Base-by-base conservation (phyloP, 2,888 invertebrate species). In the Cheilosia grossa region DNA sequence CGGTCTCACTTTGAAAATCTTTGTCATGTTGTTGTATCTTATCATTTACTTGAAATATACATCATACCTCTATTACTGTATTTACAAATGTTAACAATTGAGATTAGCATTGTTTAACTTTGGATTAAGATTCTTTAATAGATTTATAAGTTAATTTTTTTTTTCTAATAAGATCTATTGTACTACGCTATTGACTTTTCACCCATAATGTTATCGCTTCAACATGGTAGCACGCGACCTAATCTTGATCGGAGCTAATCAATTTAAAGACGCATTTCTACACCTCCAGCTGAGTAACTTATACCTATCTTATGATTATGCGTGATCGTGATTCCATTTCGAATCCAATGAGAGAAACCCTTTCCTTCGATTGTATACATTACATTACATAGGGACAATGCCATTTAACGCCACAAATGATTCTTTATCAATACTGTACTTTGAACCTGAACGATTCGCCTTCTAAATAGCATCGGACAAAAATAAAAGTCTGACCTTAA, bases 391-490 rank as follows among this genome's bases (percentile, higher is more conserved):
- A 7, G 47, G 4, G 17, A 6, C 30, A 17, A 27, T 59, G 7
- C 7, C 9, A 37, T 37, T 13, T 37, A 42, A 42, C n/a, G n/a
- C n/a, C 27, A 27, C 13, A 59, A 42, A 44, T 27, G 42, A 42
- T 59, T 59, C 24, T 44, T 10, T 59, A 44, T 59, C 42, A 44
- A 27, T 17, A 17, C 6, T 19, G 19, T 19, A 37, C 58, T 58
- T 37, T 58, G 37, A 24, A 24, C 21, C 51, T 27, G 13, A 15
- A 17, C 30, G 54, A 33, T n/a, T 54, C 6, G n/a, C 15, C 30
- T 33, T 17, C 54, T 30, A 6, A n/a, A 33, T 17, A n/a, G 30
- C n/a, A 17, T 54, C 5, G 30, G 33, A 17, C n/a, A n/a, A 10
- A 42, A 27, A 10, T 37, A 37, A 1, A 37, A 37, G 37, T 1